These are phyloP conservation scores for Halocaridina rubra DNA, from an alignment of 2,888 invertebrate genomes.

Conservation along the genomic window DNA sequence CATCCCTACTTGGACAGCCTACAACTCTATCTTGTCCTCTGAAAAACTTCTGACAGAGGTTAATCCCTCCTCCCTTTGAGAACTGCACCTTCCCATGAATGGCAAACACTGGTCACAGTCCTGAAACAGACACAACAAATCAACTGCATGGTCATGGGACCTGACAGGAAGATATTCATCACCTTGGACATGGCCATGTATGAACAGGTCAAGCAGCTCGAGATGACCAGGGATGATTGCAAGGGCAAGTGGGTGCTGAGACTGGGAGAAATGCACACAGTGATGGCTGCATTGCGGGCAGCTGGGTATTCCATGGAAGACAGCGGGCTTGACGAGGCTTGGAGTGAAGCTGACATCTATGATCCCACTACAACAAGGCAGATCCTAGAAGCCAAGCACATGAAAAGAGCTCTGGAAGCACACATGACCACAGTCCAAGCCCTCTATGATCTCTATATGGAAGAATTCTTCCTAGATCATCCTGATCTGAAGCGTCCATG, in stretches of 20 bases:
- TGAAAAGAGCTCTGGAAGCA: neutral
- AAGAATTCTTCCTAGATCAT: neutral
- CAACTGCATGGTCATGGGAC: neutral
- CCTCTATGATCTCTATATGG: neutral
- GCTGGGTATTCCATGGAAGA: slow-evolving; percentile 4
- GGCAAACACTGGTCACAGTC: neutral
- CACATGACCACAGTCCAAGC: slow-evolving; percentile 4
- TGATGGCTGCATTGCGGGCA: slow-evolving; percentile 18
- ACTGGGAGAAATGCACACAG: slow-evolving; percentile 3
- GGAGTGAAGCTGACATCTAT: slow-evolving; percentile 25
- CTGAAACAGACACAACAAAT: neutral
- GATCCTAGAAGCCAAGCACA: slow-evolving; percentile 2
- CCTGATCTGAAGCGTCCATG: neutral
- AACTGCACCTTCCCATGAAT: neutral
- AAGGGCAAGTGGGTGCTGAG: slow-evolving; percentile 28
- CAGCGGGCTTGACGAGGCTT: slow-evolving; percentile 7
- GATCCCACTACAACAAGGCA: slow-evolving; percentile 20
- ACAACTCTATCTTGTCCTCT: slow-evolving; percentile 7
- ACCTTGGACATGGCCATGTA: slow-evolving; percentile 7
- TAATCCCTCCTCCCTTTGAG: neutral
- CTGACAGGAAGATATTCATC: neutral
- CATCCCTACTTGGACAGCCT: slow-evolving; percentile 18
- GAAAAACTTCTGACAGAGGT: neutral
- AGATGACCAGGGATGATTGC: neutral
- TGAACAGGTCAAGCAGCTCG: slow-evolving; percentile 11